These are phyloP conservation scores for Rhorus exstirpatorius DNA, from an alignment of 2,888 invertebrate species.

Conservation along the genomic window DNA sequence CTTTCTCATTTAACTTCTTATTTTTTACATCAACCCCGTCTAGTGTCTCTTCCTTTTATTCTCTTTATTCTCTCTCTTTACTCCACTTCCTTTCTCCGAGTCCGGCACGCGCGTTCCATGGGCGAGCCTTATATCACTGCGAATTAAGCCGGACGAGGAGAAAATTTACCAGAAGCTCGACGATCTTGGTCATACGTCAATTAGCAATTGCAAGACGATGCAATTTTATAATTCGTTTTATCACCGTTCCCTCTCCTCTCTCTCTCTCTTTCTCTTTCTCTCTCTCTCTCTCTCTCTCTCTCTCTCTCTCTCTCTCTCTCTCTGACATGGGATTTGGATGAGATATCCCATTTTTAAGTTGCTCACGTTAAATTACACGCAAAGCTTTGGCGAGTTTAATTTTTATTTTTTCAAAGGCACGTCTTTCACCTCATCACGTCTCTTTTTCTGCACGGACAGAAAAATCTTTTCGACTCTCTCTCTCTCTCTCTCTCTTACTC, in stretches of 20 bases:
- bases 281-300: not conserved
- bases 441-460: conserved; percentile 19
- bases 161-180: conserved; percentile 15
- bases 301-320: not conserved
- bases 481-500: conserved; percentile 24
- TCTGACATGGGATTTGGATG: not conserved
- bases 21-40: conserved; percentile 49
- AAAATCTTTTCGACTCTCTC: conserved; percentile 45
- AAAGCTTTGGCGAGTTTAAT: not conserved
- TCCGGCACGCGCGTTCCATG: conserved; percentile 40
- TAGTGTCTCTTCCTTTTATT: conserved; percentile 48
- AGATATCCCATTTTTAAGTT: conserved; percentile 33
- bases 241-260: not conserved
- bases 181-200: conserved; percentile 13
- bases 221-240: conserved; percentile 39
- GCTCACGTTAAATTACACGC: conserved; percentile 18
- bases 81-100: conserved; percentile 38
- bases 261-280: not conserved
- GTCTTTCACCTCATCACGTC: conserved; percentile 27
- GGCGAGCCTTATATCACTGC: not conserved
- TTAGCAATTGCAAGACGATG: conserved; percentile 17
- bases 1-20: conserved; percentile 62
- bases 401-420: conserved; percentile 19
- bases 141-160: conserved; percentile 6
- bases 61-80: conserved; percentile 22